phyloP scores from a whole-genome alignment of 2,888 invertebrate species.

The Hydrotaea cyrtoneurina region DNA sequence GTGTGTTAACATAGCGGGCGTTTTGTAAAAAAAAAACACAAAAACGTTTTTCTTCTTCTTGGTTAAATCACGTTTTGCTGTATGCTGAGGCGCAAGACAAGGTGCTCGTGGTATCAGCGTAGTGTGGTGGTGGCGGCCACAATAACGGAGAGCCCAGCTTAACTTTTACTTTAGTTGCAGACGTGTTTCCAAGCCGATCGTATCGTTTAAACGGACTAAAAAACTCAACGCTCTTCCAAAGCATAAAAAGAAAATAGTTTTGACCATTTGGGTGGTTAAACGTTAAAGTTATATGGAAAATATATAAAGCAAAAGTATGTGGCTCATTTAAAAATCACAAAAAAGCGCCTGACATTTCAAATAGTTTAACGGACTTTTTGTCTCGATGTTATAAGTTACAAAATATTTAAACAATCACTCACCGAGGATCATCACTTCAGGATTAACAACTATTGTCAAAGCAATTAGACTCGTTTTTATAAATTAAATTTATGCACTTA shows the following conservation, averaged over 20 bases:
- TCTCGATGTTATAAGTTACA: too few species aligned
- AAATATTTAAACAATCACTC: too few species aligned
- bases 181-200: slow-evolving; percentile 70
- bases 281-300: neutral
- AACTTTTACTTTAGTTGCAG: slow-evolving; percentile 71
- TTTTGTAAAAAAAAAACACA: slow-evolving; percentile 15
- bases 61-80: slow-evolving; percentile 56
- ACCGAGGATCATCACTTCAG: too few species aligned
- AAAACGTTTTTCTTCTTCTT: slow-evolving; percentile 25
- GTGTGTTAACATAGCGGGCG: slow-evolving; percentile 44
- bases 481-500: too few species aligned
- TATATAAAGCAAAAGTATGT: slow-evolving; percentile 25
- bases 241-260: slow-evolving; percentile 5
- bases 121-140: slow-evolving; percentile 53
- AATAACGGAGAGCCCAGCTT: slow-evolving; percentile 67
- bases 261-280: neutral
- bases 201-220: slow-evolving; percentile 62
- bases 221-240: neutral
- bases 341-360: neutral
- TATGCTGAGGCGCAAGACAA: slow-evolving; percentile 46
- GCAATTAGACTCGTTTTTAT: too few species aligned
- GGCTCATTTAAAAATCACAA: neutral
- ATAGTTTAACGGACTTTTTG: too few species aligned
- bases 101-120: slow-evolving; percentile 44
- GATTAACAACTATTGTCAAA: too few species aligned